A percentile compares a stretch with the other conserved stretches of the same genome.
These are phyloP conservation scores for Casuarius casuarius DNA, from an alignment of 2,113 vertebrate genomes.

Conservation along the genomic window DNA sequence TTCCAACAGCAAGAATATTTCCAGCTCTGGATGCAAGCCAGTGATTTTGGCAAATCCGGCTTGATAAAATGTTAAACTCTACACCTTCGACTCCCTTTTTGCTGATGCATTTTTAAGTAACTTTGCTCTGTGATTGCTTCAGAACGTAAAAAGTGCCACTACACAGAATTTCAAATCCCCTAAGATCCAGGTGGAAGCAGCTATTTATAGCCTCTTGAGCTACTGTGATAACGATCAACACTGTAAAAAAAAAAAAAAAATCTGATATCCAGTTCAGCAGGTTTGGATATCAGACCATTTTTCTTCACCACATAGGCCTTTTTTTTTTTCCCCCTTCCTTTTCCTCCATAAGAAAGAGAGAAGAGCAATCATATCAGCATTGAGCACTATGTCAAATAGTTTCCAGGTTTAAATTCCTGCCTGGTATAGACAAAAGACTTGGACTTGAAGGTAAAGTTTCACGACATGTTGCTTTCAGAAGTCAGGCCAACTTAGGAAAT, in stretches of 20 bases:
- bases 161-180: neutral
- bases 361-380: neutral
- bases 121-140: neutral
- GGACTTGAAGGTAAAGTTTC: neutral
- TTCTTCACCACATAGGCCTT: neutral
- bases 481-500: accelerated
- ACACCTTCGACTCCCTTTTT: neutral
- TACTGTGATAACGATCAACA: slow-evolving; percentile 20
- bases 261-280: neutral
- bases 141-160: neutral
- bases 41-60: neutral
- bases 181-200: neutral
- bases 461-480: neutral
- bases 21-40: neutral
- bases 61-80: slow-evolving; percentile 11
- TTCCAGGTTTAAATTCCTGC: neutral
- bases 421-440: neutral
- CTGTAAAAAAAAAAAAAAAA: neutral
- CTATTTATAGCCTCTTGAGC: neutral
- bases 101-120: neutral
- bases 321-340: neutral
- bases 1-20: slow-evolving; percentile 40
- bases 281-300: neutral
- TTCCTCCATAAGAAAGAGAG: neutral
- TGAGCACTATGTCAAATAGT: neutral